A percentile compares a stretch with the other conserved stretches of the same genome.
Evolutionary conservation across 2,888 invertebrate genomes (phyloP).

Genomic region (Dryococelus australis): DNA sequence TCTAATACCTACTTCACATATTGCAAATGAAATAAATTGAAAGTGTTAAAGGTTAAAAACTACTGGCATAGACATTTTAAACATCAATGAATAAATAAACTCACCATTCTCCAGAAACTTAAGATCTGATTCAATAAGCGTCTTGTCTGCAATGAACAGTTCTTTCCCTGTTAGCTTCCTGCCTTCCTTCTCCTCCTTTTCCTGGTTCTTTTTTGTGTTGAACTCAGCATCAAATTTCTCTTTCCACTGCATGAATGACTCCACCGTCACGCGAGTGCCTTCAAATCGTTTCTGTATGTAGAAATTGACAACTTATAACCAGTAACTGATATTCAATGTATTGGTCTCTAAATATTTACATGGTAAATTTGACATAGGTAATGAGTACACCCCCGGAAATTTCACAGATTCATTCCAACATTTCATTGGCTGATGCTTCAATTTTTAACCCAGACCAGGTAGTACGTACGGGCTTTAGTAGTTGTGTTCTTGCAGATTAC

Average conservation of each 20-base stretch:
- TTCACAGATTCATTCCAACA: no score
- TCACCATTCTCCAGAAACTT: constrained; percentile 90
- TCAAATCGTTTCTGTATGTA: constrained; percentile 85
- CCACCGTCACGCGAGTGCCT: constrained; percentile 94
- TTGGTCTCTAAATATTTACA: no score
- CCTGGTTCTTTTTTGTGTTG: constrained; percentile 64
- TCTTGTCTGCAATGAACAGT: constrained; percentile 90
- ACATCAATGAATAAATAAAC: constrained; percentile 32
- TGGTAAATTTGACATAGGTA: no score
- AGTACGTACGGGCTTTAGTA: no score
- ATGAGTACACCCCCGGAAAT: no score
- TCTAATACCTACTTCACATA: no score
- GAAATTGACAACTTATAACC: constrained; percentile 17
- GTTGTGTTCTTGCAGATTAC: no score
- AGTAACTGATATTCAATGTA: neutral
- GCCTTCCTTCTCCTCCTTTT: constrained; percentile 73
- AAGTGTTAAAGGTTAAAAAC: no score
- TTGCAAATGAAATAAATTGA: no score
- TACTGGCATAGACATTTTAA: no score
- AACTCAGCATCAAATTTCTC: constrained; percentile 86
- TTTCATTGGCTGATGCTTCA: no score
- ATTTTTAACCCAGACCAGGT: no score
- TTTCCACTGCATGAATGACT: constrained; percentile 95
- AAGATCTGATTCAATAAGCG: constrained; percentile 95
- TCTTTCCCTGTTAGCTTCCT: constrained; percentile 92